Evolutionary conservation across 1,140 invertebrate genomes (phyloP), one percentile per base, ranked within the genome.

Genomic region (Melipona quadrifasciata): DNA sequence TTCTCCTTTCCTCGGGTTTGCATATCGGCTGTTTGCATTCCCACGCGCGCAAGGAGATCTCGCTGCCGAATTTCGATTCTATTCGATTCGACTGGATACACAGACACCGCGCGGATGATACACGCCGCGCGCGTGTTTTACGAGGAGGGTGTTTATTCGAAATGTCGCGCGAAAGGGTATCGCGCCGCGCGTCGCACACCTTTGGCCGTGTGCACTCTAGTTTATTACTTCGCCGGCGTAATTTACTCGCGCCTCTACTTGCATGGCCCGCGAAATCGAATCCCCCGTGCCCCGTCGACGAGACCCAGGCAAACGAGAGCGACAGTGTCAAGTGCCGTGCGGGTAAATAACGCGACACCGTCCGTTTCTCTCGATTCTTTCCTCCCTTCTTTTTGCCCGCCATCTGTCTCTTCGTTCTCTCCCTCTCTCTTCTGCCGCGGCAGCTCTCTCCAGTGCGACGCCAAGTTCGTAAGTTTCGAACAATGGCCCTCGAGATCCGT

Each of bases 221-320:
- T 85, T 85, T 85, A 85, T 85, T 85, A 85, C 84, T 85, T 72
- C 72, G 64, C 65, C 8, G 34, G 27, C 51, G 77, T 86, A 86
- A 86, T 79, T 86, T 84, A 73, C 82, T 61, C 47, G 65, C 67
- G 51, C 68, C 19, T 31, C 58, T 74, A 31, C 67, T 57, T 58
- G 39, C 57, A 64, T 24, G 68, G 51, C 3, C 51, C 34, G 73
- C 80, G 80, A 82, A 82, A 82, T 82, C 80, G 73, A 82, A 82
- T 82, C 80, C 80, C 80, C 51, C 19, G 80, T 67, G 72, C 67
- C 19, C 31, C 64, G 47, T 24, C 73, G 61, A 82, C 71, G 11
- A 75, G 53, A 39, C 19, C 21, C 14, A 64, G 39, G 80, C 39
- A 57, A 68, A 76, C 58, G 80, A 67, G 73, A 82, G 61, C 47